Conservation (phyloP, 2,797 vertebrate genomes). For the Sebastes diaconus region DNA sequence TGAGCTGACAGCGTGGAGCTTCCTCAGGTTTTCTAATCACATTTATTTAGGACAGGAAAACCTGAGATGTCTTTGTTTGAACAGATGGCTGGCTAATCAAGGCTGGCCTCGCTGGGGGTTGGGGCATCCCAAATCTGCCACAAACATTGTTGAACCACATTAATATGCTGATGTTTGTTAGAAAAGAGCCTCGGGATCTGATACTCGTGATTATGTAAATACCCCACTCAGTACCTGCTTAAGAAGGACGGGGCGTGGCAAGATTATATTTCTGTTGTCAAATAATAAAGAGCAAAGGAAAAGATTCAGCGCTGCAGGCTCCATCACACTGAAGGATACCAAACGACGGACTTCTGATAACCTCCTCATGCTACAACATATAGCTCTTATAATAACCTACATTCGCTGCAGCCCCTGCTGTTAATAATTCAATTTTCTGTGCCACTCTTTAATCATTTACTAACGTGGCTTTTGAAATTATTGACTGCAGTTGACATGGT, state of each 20-base stretch:
- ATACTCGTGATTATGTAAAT: not conserved
- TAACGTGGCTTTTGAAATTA: slow-evolving; percentile 73
- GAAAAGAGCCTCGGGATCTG: not conserved
- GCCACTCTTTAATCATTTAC: slow-evolving; percentile 78
- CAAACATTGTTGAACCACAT: slow-evolving; percentile 61
- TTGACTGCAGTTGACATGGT: slow-evolving; percentile 66
- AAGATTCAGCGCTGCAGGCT: not conserved
- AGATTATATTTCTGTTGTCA: not conserved
- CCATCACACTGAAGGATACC: not conserved
- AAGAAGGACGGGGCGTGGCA: not conserved
- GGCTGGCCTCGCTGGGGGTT: slow-evolving; percentile 57
- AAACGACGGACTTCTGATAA: not conserved
- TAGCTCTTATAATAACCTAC: slow-evolving; percentile 18
- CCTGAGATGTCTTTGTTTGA: slow-evolving; percentile 76
- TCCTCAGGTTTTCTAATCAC: slow-evolving; percentile 75
- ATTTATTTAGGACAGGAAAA: slow-evolving; percentile 73
- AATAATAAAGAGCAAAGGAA: not conserved
- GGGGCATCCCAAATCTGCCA: slow-evolving; percentile 62
- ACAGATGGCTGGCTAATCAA: slow-evolving; percentile 79
- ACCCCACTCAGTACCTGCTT: not conserved
- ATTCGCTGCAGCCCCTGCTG: slow-evolving; percentile 20
- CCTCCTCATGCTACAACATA: not conserved
- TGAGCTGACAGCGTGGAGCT: slow-evolving; percentile 4
- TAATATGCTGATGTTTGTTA: slow-evolving; percentile 27
- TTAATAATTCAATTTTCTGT: slow-evolving; percentile 65